Evolutionary conservation across 2,113 vertebrate genomes (phyloP).

Genomic region (Orthonyx spaldingii): DNA sequence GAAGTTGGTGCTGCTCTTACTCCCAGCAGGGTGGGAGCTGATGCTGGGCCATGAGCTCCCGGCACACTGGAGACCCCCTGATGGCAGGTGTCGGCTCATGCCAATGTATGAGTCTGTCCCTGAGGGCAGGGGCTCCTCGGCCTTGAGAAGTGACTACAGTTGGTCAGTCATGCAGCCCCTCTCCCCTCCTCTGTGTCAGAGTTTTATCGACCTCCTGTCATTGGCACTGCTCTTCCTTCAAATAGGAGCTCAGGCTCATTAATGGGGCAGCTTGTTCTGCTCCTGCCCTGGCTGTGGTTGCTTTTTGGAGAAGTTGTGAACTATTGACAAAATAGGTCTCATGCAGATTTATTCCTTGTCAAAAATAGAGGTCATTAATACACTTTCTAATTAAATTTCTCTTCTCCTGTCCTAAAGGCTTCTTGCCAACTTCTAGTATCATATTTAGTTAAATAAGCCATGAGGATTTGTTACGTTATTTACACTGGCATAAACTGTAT

Average conservation of each 20-base stretch:
- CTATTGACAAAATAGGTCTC: background rate
- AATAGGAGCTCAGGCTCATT: background rate
- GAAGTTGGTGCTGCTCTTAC: background rate
- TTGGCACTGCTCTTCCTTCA: background rate
- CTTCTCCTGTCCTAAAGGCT: background rate
- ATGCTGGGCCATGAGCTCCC: background rate
- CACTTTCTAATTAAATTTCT: background rate
- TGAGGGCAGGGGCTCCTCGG: background rate
- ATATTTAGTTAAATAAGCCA: background rate
- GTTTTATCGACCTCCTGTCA: background rate
- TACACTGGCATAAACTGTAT: background rate
- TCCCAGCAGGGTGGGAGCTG: background rate
- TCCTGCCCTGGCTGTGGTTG: background rate
- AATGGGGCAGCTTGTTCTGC: background rate
- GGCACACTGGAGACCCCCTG: rapidly evolving
- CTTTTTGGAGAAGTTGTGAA: background rate
- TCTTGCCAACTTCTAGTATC: background rate
- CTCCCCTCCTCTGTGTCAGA: rapidly evolving
- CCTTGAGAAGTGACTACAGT: background rate
- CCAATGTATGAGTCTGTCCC: background rate
- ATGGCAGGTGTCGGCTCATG: background rate
- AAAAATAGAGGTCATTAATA: background rate
- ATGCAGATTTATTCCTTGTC: background rate
- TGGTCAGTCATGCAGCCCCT: background rate
- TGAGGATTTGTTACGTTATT: background rate